Evolutionary conservation across 2,888 invertebrate species (phyloP).

Genomic region (Cybosia mesomella): DNA sequence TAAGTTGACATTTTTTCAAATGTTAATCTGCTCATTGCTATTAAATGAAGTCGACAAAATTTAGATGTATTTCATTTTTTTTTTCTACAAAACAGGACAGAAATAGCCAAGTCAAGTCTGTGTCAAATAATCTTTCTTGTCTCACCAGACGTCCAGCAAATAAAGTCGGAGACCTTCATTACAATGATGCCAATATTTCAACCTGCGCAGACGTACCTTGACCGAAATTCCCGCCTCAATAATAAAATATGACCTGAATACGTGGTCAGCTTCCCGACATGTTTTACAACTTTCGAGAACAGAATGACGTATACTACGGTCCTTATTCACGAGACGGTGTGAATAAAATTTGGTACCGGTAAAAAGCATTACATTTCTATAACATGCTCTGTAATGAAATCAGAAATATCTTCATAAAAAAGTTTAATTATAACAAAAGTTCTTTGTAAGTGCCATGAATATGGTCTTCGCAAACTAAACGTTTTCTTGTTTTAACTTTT

Average conservation of each 20-base stretch:
- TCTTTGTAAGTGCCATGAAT: no score
- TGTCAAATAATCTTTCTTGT: conserved; percentile 12
- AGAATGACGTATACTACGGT: conserved; percentile 20
- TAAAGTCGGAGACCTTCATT: conserved; percentile 33
- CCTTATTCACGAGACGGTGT: neutral
- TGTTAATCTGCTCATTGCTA: no score
- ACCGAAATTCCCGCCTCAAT: conserved; percentile 53
- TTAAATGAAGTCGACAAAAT: neutral
- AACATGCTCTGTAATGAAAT: neutral
- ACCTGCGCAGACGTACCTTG: conserved; percentile 54
- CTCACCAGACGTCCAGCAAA: conserved; percentile 19
- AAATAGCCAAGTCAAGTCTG: conserved; percentile 6
- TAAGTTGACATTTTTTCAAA: no score
- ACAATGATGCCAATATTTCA: conserved; percentile 44
- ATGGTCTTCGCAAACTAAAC: no score
- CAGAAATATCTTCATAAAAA: no score
- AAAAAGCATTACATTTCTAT: neutral
- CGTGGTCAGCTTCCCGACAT: conserved; percentile 51
- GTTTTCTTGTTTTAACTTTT: no score
- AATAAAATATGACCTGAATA: conserved; percentile 60
- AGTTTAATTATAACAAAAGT: no score
- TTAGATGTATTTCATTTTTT: no score
- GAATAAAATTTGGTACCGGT: neutral
- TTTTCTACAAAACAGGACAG: conserved; percentile 22
- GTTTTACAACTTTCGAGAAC: conserved; percentile 49